phyloP scores from a whole-genome alignment of 2,888 invertebrate genomes.

The Norana najaformis region DNA sequence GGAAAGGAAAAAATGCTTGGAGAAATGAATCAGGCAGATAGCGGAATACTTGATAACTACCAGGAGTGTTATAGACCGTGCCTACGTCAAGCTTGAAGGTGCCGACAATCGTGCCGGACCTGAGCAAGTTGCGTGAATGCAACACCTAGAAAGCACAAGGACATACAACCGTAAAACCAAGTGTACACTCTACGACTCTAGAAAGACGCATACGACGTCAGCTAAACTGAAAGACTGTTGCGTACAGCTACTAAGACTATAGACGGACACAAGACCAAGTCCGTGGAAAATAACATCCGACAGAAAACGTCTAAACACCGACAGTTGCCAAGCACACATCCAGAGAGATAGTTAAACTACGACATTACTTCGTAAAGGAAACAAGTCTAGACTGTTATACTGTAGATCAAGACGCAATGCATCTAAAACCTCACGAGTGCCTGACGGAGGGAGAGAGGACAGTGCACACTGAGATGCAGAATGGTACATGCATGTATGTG shows the following conservation, averaged over 20 bases:
- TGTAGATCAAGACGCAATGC: neutral
- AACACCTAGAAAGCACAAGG: conserved; percentile 69
- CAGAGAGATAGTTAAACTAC: neutral
- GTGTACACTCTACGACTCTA: neutral
- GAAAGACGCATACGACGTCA: neutral
- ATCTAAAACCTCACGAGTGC: neutral
- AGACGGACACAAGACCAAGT: neutral
- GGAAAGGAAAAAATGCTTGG: neutral
- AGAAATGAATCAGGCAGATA: neutral
- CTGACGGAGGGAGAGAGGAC: neutral
- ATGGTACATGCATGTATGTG: neutral
- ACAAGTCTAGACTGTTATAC: neutral
- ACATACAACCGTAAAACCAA: neutral
- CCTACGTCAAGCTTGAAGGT: conserved; percentile 69
- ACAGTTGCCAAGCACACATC: neutral
- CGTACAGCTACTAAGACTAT: neutral
- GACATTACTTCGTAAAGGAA: no score
- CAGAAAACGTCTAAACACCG: neutral
- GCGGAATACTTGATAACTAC: conserved; percentile 62
- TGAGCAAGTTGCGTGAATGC: conserved; percentile 80
- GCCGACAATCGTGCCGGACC: conserved; percentile 80
- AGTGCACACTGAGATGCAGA: neutral
- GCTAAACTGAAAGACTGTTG: neutral
- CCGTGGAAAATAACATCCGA: neutral
- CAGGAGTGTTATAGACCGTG: conserved; percentile 73